Evolutionary conservation across 2,113 vertebrate species (phyloP), one percentile per base, ranked within the genome.

Genomic region (Irena cyanogastra): DNA sequence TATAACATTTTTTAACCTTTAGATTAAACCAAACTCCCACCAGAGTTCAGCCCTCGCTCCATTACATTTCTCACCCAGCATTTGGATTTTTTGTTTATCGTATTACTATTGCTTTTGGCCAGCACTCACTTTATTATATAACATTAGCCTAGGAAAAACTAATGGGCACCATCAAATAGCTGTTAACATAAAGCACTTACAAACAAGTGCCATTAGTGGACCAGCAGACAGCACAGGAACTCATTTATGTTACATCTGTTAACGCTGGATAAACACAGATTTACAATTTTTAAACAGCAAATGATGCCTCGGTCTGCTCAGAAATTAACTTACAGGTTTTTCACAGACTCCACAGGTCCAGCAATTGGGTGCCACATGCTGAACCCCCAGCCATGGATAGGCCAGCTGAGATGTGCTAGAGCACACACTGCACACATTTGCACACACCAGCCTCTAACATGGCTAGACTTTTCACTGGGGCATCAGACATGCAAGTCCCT

Each of bases 161-260:
- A 96, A 97, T 79, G 85, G 94, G 85, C 83, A 96, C 94, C 92
- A 95, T 96, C 95, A 96, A 97, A 97, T 90, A 96, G 95, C 95
- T 97, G 96, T 96, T 97, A 97, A 91, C 76, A 61, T 94, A 94
- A 95, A 94, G 76, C 93, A 95, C 95, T 97, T 96, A 76, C 77
- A 97, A 97, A 96, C 96, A 97, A 97, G 95, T 87, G 84, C 93
- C 94, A 96, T 97, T 97, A 97, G 89, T 6, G 52, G 95, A 86
- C 68, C 53, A 87, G 95, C 63, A 96, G 83, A 95, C 94, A 93
- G 91, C 87, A 66, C 71, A 82, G 92, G 71, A 97, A 95, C 91
- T 96, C 94, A 92, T 96, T 97, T 95, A 84, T 30, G 7, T 82
- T 91, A 91, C 59, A 47, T 65, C 88, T 83, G 81, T 93, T 96